Conservation (phyloP, 2,797 vertebrate species). For the Champsocephalus gunnari region DNA sequence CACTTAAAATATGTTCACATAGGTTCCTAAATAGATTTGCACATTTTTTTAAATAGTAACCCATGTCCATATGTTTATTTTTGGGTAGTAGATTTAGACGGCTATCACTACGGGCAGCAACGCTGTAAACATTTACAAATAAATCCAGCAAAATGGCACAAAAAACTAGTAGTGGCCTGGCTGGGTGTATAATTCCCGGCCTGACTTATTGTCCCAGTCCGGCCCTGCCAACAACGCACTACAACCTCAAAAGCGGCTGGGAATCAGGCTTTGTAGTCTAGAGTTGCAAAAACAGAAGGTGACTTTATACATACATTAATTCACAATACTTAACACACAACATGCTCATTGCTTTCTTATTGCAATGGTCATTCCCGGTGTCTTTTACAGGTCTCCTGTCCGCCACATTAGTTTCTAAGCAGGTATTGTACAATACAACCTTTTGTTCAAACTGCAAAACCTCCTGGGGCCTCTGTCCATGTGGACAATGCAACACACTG, state of each 20-base stretch:
- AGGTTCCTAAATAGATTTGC: no score
- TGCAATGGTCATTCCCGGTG: constrained; percentile 1
- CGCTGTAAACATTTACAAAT: no score
- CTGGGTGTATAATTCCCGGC: no score
- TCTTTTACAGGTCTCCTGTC: constrained; percentile 2
- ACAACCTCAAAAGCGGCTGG: not conserved
- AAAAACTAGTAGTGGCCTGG: no score
- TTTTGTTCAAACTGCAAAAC: constrained; percentile 45
- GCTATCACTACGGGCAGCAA: no score
- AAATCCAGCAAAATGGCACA: no score
- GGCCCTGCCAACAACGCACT: not conserved
- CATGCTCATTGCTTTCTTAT: not conserved
- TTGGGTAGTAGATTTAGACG: no score
- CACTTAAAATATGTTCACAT: no score
- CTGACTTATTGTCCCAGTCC: no score
- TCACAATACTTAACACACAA: constrained; percentile 1
- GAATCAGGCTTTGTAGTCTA: constrained; percentile 9
- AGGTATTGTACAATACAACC: constrained; percentile 7
- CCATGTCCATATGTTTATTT: no score
- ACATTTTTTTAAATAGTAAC: no score
- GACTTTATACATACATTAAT: constrained; percentile 9
- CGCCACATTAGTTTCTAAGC: constrained; percentile 24
- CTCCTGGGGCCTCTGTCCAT: constrained; percentile 43
- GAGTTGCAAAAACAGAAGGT: not conserved
- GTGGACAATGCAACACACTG: constrained; percentile 60